Percentiles rank a stretch among this genome's conserved stretches.
Conservation (phyloP, 2,888 invertebrate genomes). For the Acrobasis repandana region DNA sequence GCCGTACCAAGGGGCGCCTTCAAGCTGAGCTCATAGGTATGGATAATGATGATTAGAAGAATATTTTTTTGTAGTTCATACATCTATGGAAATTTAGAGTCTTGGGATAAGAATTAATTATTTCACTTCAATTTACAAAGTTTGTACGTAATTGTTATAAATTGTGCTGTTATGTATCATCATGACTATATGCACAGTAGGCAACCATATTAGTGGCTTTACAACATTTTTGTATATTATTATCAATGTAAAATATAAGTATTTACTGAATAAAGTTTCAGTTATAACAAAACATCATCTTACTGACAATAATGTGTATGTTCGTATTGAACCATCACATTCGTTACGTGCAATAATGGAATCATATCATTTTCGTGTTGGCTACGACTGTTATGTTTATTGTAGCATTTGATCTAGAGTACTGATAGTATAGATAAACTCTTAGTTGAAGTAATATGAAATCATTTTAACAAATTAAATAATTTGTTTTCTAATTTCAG, state of each 20-base stretch:
- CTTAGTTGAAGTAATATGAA: neutral
- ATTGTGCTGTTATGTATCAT: neutral
- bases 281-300: conserved; percentile 16
- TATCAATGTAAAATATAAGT: neutral
- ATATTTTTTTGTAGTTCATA: neutral
- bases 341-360: conserved; percentile 41
- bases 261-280: neutral
- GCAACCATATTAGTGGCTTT: no score
- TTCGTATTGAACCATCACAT: conserved; percentile 35
- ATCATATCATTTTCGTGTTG: conserved; percentile 45
- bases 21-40: conserved; percentile 93
- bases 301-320: conserved; percentile 46
- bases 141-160: neutral
- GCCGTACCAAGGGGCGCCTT: conserved; percentile 91
- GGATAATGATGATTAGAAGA: conserved; percentile 89
- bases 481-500: neutral
- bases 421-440: neutral
- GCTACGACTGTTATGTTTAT: conserved; percentile 10
- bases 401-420: neutral
- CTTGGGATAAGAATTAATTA: neutral
- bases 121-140: no score
- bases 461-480: neutral
- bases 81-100: neutral
- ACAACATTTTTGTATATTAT: no score
- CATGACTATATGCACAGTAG: neutral